Evolutionary conservation across 2,113 vertebrate genomes (phyloP).

Genomic region (Saimiri boliviensis): DNA sequence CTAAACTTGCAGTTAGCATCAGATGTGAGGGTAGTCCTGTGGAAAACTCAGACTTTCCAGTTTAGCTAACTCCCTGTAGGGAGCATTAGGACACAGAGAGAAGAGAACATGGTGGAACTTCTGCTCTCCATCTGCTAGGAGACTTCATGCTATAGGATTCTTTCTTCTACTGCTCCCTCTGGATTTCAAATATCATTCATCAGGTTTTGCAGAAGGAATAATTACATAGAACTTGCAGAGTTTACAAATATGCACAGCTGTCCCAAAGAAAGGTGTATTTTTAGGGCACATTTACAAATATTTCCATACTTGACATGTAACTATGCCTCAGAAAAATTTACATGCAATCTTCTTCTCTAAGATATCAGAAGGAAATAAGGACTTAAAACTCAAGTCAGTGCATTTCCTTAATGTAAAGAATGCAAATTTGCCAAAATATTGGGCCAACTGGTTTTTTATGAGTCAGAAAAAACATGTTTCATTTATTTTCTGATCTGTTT

Average conservation of each 20-base stretch:
- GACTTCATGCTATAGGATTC: not conserved
- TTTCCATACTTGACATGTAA: not conserved
- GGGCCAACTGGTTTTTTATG: not conserved
- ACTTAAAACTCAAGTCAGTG: not conserved
- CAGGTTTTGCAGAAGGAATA: not conserved
- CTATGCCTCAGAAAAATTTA: not conserved
- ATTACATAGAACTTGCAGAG: not conserved
- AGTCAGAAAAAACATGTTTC: not conserved
- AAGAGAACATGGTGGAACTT: not conserved
- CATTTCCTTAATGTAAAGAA: not conserved
- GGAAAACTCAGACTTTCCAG: not conserved
- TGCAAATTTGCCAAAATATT: slow-evolving; percentile 21
- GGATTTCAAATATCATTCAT: not conserved
- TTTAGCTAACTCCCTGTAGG: not conserved
- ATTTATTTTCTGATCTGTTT: slow-evolving; percentile 28
- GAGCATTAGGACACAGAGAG: not conserved
- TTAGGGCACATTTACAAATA: not conserved
- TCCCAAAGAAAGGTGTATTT: not conserved
- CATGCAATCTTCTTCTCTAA: not conserved
- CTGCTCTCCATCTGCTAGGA: not conserved
- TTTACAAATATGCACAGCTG: not conserved
- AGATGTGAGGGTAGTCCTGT: not conserved
- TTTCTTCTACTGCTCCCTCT: not conserved
- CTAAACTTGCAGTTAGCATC: not conserved
- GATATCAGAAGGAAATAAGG: not conserved